Conservation (phyloP, 2,113 vertebrate species). For the Gnathonemus longibarbis region DNA sequence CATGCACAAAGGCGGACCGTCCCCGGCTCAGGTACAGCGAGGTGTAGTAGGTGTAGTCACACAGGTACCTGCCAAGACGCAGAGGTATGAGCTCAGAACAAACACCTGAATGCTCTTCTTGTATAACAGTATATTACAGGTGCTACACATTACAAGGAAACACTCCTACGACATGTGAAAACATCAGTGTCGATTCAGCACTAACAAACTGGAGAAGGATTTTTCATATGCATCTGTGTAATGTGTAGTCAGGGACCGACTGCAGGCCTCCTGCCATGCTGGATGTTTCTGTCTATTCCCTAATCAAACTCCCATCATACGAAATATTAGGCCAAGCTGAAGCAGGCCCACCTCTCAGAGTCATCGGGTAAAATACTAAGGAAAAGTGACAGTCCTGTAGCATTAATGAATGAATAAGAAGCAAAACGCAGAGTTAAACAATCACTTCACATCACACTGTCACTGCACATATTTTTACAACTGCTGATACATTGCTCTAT, state of each 20-base stretch:
- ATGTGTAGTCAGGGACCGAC: background rate
- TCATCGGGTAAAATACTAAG: background rate
- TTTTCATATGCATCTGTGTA: background rate
- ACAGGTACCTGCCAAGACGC: conserved; percentile 71
- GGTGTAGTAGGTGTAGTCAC: conserved; percentile 90
- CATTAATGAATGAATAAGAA: background rate
- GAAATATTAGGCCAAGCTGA: background rate
- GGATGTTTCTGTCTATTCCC: background rate
- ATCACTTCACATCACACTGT: background rate
- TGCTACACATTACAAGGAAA: background rate
- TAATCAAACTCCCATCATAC: background rate
- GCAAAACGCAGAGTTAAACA: background rate
- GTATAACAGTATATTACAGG: background rate
- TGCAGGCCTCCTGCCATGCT: background rate
- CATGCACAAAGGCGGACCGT: conserved; percentile 76
- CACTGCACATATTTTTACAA: background rate
- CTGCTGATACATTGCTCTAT: background rate
- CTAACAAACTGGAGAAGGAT: background rate
- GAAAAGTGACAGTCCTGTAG: background rate
- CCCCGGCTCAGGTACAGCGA: conserved; percentile 77
- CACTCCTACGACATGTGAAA: background rate
- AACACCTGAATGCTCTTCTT: background rate
- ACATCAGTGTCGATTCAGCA: background rate
- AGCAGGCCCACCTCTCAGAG: background rate
- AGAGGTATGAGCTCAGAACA: background rate